Percentiles rank a stretch among this genome's conserved stretches.
phyloP scores from a whole-genome alignment of 2,797 vertebrate genomes.

The Microchirus variegatus region DNA sequence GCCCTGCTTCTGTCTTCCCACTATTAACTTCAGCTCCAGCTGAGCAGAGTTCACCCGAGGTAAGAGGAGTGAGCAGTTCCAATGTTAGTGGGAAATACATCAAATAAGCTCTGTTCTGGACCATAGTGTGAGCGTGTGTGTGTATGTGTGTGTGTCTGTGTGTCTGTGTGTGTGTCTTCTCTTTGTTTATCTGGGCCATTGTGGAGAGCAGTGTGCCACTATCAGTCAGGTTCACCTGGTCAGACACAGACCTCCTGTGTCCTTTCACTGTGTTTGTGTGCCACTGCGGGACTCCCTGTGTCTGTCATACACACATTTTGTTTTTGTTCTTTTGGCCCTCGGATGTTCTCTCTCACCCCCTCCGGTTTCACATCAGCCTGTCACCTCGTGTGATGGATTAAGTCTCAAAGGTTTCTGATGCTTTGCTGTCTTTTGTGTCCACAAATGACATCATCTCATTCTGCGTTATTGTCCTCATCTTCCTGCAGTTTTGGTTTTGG shows the following conservation, averaged over 20 bases:
- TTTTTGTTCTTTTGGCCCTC: conserved; percentile 21
- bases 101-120: conserved; percentile 63
- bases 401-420: conserved; percentile 66
- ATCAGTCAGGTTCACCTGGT: too few relatives aligned
- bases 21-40: conserved; percentile 59
- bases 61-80: conserved; percentile 73
- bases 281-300: conserved; percentile 7
- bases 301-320: conserved; percentile 11
- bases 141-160: conserved; percentile 32
- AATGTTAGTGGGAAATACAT: conserved; percentile 69
- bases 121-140: conserved; percentile 19
- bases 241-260: neutral
- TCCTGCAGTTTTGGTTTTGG: neutral
- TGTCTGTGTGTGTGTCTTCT: conserved; percentile 39
- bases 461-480: conserved; percentile 18
- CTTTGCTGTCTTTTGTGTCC: conserved; percentile 46
- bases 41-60: conserved; percentile 63
- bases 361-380: conserved; percentile 34
- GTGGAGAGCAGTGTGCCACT: conserved; percentile 44
- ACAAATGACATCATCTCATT: conserved; percentile 45
- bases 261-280: conserved; percentile 20
- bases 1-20: conserved; percentile 20
- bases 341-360: conserved; percentile 11
- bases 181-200: conserved; percentile 63
- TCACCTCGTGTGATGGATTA: conserved; percentile 70